Evolutionary conservation across 1,140 invertebrate species (phyloP).

Genomic region (Caenorhabditis inopinata): DNA sequence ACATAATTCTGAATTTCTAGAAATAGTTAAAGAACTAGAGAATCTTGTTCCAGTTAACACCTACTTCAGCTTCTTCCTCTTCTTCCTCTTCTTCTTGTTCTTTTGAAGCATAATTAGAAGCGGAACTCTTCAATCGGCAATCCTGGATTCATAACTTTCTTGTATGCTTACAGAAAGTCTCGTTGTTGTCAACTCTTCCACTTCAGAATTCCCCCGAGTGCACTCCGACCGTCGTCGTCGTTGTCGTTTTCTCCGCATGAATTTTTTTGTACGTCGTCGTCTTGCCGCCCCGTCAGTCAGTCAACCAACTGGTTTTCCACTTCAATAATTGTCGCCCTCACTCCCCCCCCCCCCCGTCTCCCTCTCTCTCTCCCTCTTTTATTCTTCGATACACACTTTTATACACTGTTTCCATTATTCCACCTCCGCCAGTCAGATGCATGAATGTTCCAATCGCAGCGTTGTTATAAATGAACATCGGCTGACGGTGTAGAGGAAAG

Average conservation of each 20-base stretch:
- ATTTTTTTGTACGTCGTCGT: conserved; percentile 27
- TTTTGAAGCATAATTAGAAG: too few species aligned
- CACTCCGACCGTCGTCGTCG: conserved; percentile 24
- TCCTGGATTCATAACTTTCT: background rate
- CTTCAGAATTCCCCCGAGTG: conserved; percentile 29
- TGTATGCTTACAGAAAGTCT: background rate
- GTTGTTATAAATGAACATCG: background rate
- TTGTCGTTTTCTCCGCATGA: background rate
- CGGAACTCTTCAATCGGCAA: background rate
- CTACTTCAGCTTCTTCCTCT: too few species aligned
- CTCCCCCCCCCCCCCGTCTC: background rate
- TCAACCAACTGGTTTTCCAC: conserved; percentile 16
- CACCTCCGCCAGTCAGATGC: conserved; percentile 1
- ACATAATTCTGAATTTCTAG: too few species aligned
- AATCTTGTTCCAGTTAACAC: too few species aligned
- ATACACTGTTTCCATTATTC: conserved; percentile 21
- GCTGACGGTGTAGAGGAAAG: background rate
- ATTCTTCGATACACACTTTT: background rate
- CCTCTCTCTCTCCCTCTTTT: conserved; percentile 13
- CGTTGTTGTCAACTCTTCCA: background rate
- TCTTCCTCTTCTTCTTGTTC: too few species aligned
- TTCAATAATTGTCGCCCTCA: conserved; percentile 27
- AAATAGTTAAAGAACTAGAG: too few species aligned
- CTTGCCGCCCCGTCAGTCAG: background rate
- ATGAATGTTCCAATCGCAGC: background rate